These are phyloP conservation scores for Mohoua ochrocephala DNA, from an alignment of 2,113 vertebrate species.

Conservation along the genomic window DNA sequence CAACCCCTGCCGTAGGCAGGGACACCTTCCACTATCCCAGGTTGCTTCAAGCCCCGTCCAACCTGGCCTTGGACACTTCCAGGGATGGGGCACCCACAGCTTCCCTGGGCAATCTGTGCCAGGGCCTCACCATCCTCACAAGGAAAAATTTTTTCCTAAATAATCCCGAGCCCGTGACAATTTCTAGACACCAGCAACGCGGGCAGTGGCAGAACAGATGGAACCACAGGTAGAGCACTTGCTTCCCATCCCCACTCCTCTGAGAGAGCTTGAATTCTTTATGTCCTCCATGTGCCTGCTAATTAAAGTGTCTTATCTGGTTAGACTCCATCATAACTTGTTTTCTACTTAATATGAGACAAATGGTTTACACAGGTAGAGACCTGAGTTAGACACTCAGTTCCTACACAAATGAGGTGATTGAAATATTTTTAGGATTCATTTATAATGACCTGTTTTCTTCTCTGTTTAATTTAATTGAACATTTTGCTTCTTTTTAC, in stretches of 20 bases:
- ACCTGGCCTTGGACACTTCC: background rate
- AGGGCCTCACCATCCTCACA: background rate
- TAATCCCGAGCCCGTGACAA: background rate
- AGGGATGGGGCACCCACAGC: background rate
- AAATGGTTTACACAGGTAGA: background rate
- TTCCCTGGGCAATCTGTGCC: background rate
- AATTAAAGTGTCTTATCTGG: constrained; percentile 60
- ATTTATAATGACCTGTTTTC: background rate
- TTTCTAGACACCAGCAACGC: background rate
- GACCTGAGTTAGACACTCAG: background rate
- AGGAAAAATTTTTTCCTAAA: background rate
- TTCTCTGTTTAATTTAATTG: background rate
- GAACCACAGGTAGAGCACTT: constrained; percentile 35
- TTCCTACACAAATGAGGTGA: background rate
- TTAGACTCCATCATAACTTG: constrained; percentile 46
- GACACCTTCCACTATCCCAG: background rate
- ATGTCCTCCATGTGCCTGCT: constrained; percentile 54
- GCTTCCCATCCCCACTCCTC: constrained; percentile 55
- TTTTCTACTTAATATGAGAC: constrained; percentile 45
- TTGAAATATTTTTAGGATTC: background rate
- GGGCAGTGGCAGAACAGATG: constrained; percentile 36
- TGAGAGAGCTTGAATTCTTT: constrained; percentile 66
- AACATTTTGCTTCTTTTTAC: background rate
- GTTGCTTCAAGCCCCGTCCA: background rate
- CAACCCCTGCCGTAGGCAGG: background rate